Base-by-base conservation (phyloP, 2,113 vertebrate genomes). In the Lipotes vexillifer region DNA sequence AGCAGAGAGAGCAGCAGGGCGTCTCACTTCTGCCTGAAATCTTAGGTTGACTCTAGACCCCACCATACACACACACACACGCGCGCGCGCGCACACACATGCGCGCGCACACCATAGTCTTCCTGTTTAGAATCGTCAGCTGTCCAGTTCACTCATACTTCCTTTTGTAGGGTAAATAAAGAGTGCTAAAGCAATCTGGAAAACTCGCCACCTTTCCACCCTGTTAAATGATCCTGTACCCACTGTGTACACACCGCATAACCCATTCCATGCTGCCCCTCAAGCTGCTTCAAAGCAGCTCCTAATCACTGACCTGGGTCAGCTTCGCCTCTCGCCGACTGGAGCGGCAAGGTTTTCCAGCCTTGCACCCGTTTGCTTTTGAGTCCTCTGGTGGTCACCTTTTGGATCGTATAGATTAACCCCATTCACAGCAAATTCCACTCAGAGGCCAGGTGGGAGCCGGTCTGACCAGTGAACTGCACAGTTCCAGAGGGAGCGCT, bases 401-500 rank as follows among this genome's bases (percentile, higher is more conserved):
- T 88, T n/a, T 15, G 41, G 93, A 36, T 95, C 3, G 0, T 29
- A 0, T 0, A 75, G 93, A 90, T 95, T 87, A 93, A 49, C 77
- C 91, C 90, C 25, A 0, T 83, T 87, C 75, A 23, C 6, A 23
- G 91, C 74, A 36, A 52, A 74, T 46, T 8, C 44, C 17, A 0
- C 38, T 59, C 44, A 1, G 31, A 75, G 93, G 13, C 49, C 55
- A 15, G 49, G 94, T 3, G 41, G 41, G 92, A 95, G 84, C 82
- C n/a, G 3, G 92, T 46, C 95, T 75, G 55, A 65, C 65, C 92
- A 13, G 84, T 49, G 52, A 81, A 36, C 29, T 1, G 29, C 95
- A 52, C 80, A 23, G 46, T 82, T 88, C 94, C 31, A 5, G 93
- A 98, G 88, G 88, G 96, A 89, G 59, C 1, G 31, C 74, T 97